Conservation (phyloP, 2,888 invertebrate species). For the Carcina quercana region DNA sequence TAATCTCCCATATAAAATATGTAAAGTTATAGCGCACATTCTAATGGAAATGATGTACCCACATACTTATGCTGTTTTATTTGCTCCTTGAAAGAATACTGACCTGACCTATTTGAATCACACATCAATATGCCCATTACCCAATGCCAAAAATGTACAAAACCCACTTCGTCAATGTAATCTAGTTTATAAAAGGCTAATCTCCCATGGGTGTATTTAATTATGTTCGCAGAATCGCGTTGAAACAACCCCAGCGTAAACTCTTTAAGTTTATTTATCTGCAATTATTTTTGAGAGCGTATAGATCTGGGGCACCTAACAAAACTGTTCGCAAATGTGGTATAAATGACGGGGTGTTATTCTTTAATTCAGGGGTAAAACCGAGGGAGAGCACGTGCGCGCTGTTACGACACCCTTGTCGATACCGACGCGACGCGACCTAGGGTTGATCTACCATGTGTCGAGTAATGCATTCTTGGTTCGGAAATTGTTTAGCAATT, state of each 20-base stretch:
- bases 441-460: conserved; percentile 51
- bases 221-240: conserved; percentile 26
- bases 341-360: conserved; percentile 44
- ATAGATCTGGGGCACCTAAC: conserved; percentile 34
- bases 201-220: conserved; percentile 26
- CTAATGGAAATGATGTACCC: too few relatives aligned
- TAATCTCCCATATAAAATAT: too few relatives aligned
- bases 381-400: conserved; percentile 48
- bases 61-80: too few relatives aligned
- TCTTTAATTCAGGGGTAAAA: conserved; percentile 23
- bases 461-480: conserved; percentile 28
- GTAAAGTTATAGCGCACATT: too few relatives aligned
- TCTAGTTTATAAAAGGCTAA: conserved; percentile 16
- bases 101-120: too few relatives aligned
- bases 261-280: conserved; percentile 62
- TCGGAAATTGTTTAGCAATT: too few relatives aligned
- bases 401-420: conserved; percentile 43
- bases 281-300: conserved; percentile 48
- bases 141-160: too few relatives aligned
- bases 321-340: conserved; percentile 50
- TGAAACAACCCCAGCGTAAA: conserved; percentile 22
- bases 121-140: too few relatives aligned
- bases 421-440: conserved; percentile 31
- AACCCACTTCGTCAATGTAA: too few relatives aligned
- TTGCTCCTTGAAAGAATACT: too few relatives aligned